phyloP scores from a whole-genome alignment of 2,113 vertebrate species.

The Apodemus speciosus region DNA sequence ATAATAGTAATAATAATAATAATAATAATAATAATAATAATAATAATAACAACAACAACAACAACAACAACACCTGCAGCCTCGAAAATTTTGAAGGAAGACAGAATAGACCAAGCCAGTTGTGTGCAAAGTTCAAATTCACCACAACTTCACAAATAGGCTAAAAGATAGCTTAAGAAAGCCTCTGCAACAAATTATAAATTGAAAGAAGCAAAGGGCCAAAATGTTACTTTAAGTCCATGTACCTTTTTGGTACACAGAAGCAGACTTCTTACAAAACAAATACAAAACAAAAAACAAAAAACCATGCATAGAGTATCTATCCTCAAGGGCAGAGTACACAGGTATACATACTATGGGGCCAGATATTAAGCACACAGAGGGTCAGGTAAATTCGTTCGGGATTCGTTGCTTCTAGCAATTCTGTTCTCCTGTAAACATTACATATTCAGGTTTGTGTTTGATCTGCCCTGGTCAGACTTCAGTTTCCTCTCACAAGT shows the following conservation, averaged over 20 bases:
- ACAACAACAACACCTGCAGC: neutral
- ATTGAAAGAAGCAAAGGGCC: conserved; percentile 33
- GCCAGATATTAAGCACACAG: neutral
- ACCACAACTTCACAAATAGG: neutral
- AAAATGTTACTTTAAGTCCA: neutral
- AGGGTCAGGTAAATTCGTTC: neutral
- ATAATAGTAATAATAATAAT: neutral
- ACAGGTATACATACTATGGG: rapidly evolving
- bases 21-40: neutral
- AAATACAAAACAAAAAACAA: neutral
- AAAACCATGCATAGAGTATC: no score
- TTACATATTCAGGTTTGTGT: neutral
- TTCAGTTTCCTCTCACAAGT: neutral
- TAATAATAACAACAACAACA: no score
- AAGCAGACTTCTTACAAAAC: conserved; percentile 7
- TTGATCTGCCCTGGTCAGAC: neutral
- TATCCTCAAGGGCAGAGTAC: neutral
- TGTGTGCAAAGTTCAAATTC: neutral
- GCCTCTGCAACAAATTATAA: conserved; percentile 27
- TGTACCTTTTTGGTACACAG: neutral
- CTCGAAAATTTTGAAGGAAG: neutral
- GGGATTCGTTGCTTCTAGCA: neutral
- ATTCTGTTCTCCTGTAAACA: neutral
- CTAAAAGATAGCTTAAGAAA: conserved; percentile 8
- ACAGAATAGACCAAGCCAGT: neutral